Evolutionary conservation across 2,113 vertebrate genomes (phyloP).

Genomic region (Furnarius figulus): DNA sequence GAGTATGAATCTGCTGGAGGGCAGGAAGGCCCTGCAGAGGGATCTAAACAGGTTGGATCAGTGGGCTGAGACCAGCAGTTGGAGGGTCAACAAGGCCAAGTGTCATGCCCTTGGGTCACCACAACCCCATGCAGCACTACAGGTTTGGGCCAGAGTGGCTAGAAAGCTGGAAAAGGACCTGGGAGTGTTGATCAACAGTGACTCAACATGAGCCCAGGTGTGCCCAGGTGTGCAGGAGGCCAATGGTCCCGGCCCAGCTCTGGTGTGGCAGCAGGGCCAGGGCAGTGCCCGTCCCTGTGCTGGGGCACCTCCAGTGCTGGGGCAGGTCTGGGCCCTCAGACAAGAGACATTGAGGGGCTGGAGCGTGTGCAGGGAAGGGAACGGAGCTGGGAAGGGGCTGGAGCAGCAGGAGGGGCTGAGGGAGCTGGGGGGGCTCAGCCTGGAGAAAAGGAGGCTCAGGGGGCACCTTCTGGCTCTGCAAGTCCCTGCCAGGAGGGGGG

Average conservation of each 20-base stretch:
- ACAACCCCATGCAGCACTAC: not conserved
- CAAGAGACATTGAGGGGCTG: not conserved
- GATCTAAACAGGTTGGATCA: not conserved
- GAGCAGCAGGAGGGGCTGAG: not conserved
- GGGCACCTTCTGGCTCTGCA: not conserved
- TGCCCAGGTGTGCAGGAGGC: not conserved
- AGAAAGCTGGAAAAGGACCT: not conserved
- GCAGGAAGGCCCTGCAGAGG: not conserved
- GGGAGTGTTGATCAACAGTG: not conserved
- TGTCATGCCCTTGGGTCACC: not conserved
- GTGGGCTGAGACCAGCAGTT: not conserved
- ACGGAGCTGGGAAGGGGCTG: not conserved
- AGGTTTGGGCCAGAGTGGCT: not conserved
- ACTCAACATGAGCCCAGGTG: not conserved
- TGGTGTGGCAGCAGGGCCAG: not conserved
- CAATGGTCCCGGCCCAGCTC: rapidly evolving
- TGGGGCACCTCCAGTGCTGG: not conserved
- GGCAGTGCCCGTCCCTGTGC: not conserved
- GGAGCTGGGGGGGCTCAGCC: not conserved
- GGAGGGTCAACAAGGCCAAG: not conserved
- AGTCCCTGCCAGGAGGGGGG: not conserved
- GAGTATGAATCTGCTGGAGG: not conserved
- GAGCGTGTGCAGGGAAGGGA: not conserved
- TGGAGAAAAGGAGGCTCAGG: not conserved
- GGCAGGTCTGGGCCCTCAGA: not conserved